Evolutionary conservation across 2,888 invertebrate genomes (phyloP), one percentile per base, ranked within the genome.

Genomic region (Platypus cylindrus): DNA sequence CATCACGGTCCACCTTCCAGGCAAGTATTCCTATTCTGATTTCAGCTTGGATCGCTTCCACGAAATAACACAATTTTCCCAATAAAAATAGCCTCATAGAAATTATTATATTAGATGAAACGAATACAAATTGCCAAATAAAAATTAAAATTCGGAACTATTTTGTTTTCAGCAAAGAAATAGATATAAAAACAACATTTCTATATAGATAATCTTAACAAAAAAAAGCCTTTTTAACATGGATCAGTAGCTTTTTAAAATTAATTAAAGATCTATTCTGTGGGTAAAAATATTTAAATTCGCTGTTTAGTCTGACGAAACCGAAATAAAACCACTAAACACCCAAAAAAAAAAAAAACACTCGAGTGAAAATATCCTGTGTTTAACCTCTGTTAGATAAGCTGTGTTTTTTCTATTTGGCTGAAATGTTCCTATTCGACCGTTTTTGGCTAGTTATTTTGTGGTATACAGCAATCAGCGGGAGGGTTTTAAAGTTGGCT

Each of bases 391-490:
- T 36, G 36, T 36, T 36, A 36, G 36, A 36, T 36, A 36, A 36
- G 26, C 32, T 36, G 36, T 36, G 31, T 36, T 32, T 27, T n/a
- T n/a, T n/a, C n/a, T n/a, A n/a, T n/a, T 36, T 32, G 30, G 36
- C 32, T 28, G 28, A 36, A 30, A 31, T 30, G 30, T 30, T 31
- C 31, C 26, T 36, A 32, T 28, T 32, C 12, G 30, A 26, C 24
- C 32, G 36, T 36, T 36, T 36, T 32, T 36, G 32, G 36, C n/a
- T 32, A 32, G 36, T 36, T 36, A 36, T 36, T 36, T 36, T 36
- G 36, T 26, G 36, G 36, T 36, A 36, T 36, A 32, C 36, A 36
- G 36, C 36, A 36, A 36, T 36, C 36, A 36, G 23, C n/a, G 36
- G 28, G 23, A 36, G 32, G 36, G 32, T 36, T 36, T 36, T 32